Conservation (phyloP, 2,113 vertebrate species). For the Xyliphius kryptos region DNA sequence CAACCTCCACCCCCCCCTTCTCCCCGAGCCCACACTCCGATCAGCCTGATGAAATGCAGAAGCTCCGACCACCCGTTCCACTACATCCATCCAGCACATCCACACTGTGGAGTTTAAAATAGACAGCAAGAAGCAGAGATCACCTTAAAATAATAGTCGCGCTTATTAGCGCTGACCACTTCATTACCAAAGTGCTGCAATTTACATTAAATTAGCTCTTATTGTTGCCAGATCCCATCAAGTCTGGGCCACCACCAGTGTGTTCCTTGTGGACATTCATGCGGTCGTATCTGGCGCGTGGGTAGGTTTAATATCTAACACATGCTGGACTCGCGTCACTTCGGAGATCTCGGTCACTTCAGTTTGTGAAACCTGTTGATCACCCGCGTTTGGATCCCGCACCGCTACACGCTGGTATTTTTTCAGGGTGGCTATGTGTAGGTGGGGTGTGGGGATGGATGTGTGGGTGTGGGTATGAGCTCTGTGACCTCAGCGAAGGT, state of each 20-base stretch:
- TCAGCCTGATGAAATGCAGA: conserved; percentile 24
- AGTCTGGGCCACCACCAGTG: conserved; percentile 5
- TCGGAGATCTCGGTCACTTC: conserved; percentile 25
- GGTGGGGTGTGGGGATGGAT: conserved; percentile 31
- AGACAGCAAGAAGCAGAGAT: conserved; percentile 53
- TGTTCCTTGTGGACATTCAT: conserved; percentile 9
- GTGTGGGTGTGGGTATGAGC: conserved; percentile 40
- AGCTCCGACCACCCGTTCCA: conserved; percentile 28
- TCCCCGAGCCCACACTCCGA: conserved; percentile 9
- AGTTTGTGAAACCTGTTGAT: conserved; percentile 43
- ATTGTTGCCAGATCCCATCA: conserved; percentile 65
- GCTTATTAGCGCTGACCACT: conserved; percentile 70
- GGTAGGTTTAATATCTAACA: conserved; percentile 68
- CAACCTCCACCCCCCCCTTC: conserved; percentile 23
- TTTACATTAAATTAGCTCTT: conserved; percentile 69
- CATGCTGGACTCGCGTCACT: conserved; percentile 46
- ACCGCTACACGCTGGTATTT: too few species aligned
- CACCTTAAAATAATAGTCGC: conserved; percentile 56
- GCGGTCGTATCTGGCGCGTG: conserved; percentile 35
- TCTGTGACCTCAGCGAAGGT: conserved; percentile 66
- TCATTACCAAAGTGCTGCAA: conserved; percentile 67
- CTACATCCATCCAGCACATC: neutral
- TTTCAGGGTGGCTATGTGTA: conserved; percentile 50
- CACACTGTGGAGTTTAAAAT: neutral
- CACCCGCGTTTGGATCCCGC: too few species aligned